These are phyloP conservation scores for Rhynchonycteris naso DNA, from an alignment of 2,797 vertebrate genomes.

Conservation along the genomic window DNA sequence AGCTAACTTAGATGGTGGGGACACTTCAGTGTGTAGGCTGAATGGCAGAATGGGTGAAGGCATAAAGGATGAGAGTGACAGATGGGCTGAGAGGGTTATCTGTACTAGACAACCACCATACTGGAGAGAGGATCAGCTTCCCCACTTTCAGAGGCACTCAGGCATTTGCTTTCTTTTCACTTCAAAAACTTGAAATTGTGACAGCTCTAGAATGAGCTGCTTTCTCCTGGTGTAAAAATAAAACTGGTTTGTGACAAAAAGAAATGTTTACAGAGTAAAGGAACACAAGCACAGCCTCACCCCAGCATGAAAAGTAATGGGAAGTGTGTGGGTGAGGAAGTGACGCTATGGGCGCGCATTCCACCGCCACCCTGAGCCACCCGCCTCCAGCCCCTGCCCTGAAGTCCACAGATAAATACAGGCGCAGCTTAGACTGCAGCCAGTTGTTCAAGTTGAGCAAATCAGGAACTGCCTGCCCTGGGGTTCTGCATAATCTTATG, in stretches of 20 bases:
- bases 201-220: background rate
- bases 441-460: background rate
- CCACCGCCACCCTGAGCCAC: background rate
- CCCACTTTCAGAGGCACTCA: background rate
- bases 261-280: constrained; percentile 34
- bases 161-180: background rate
- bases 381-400: background rate
- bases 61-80: background rate
- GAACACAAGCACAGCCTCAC: background rate
- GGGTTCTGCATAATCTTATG: background rate
- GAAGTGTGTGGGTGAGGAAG: background rate
- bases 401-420: background rate
- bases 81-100: background rate
- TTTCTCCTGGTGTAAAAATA: constrained; percentile 54
- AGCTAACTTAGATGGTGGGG: background rate
- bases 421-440: background rate
- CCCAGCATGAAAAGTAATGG: background rate
- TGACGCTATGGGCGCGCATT: background rate
- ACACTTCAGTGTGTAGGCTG: background rate
- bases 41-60: background rate
- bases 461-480: background rate
- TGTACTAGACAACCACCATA: background rate
- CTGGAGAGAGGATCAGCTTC: background rate
- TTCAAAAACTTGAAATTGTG: constrained; percentile 43
- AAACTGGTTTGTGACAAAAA: constrained; percentile 58